These are phyloP conservation scores for Cynocephalus volans DNA, from an alignment of 2,113 vertebrate species.

Conservation along the genomic window DNA sequence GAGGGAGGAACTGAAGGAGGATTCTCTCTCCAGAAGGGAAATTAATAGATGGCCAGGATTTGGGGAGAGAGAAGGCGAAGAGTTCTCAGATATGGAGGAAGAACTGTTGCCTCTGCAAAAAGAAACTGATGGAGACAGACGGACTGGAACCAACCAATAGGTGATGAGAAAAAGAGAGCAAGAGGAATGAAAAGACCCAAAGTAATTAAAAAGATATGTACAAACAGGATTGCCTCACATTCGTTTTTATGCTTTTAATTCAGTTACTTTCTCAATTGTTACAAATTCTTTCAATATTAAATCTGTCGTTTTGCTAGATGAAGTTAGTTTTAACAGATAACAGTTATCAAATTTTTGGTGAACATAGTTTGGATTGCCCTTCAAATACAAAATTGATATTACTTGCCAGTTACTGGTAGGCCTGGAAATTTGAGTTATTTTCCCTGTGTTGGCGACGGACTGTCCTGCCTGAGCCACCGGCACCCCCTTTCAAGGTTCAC, in stretches of 20 bases:
- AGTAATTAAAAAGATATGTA: neutral
- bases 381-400: neutral
- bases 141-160: neutral
- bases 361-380: neutral
- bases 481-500: neutral
- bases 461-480: neutral
- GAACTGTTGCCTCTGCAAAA: neutral
- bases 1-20: neutral
- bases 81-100: neutral
- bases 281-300: slow-evolving; percentile 32
- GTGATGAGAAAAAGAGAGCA: neutral
- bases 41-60: neutral
- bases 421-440: neutral
- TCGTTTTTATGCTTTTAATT: slow-evolving; percentile 38
- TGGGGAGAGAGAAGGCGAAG: neutral
- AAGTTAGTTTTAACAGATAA: neutral
- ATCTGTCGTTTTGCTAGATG: neutral
- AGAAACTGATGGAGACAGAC: neutral
- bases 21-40: neutral
- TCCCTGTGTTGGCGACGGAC: neutral
- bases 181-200: neutral
- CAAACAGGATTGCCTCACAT: neutral
- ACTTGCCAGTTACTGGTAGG: neutral
- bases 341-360: neutral
- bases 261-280: slow-evolving; percentile 9